A percentile compares a stretch with the other conserved stretches of the same genome.
These are phyloP conservation scores for Meloe dianella DNA, from an alignment of 2,888 invertebrate species.

Conservation along the genomic window DNA sequence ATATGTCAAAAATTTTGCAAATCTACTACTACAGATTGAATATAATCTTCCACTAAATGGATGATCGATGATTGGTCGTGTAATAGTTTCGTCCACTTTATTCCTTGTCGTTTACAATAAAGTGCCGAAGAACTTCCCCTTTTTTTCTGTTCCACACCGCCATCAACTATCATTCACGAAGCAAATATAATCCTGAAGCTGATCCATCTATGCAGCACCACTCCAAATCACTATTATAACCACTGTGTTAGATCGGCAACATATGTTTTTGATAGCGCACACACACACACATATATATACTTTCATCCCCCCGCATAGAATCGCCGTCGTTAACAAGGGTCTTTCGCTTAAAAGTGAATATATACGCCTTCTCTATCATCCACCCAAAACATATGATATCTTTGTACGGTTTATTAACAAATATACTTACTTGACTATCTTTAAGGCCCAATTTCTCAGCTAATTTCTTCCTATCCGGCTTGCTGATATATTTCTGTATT, in stretches of 20 bases:
- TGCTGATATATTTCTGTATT: constrained; percentile 97
- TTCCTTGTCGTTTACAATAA: constrained; percentile 33
- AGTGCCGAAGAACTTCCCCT: not conserved
- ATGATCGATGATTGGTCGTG: constrained; percentile 43
- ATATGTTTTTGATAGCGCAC: constrained; percentile 58
- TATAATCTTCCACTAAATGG: not conserved
- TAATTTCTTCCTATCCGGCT: constrained; percentile 95
- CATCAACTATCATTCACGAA: constrained; percentile 2
- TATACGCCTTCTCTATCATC: not conserved
- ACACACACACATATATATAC: not conserved
- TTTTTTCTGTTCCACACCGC: too few species aligned
- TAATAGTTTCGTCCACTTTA: constrained; percentile 47
- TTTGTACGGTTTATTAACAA: not conserved
- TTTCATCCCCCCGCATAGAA: constrained; percentile 19
- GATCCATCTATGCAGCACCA: constrained; percentile 4
- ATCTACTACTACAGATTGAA: too few species aligned
- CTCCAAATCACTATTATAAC: constrained; percentile 47
- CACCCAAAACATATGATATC: not conserved
- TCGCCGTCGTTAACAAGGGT: constrained; percentile 49
- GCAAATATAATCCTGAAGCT: not conserved
- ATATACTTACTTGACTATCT: constrained; percentile 86
- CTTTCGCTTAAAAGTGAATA: constrained; percentile 39
- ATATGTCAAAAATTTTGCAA: too few species aligned
- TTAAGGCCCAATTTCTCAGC: constrained; percentile 95
- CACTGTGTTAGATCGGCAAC: constrained; percentile 58